Conservation (phyloP, 2,797 vertebrate species). For the Oreochromis mossambicus region DNA sequence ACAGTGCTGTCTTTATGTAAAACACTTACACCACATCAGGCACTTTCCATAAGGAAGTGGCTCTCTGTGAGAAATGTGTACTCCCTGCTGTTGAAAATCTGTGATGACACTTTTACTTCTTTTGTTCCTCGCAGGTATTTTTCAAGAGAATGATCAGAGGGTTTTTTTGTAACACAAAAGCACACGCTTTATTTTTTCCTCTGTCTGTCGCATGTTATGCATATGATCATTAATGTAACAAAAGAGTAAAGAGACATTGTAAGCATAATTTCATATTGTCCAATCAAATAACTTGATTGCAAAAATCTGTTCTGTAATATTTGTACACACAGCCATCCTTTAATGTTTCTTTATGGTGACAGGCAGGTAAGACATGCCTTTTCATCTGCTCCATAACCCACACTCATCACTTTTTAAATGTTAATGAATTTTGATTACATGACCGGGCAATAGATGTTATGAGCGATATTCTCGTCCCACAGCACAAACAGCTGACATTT, state of each 20-base stretch:
- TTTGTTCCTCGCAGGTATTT: not conserved
- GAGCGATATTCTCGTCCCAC: constrained; percentile 31
- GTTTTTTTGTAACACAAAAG: not conserved
- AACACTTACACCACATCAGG: not conserved
- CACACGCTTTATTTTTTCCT: not conserved
- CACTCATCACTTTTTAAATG: constrained; percentile 53
- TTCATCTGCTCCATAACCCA: not conserved
- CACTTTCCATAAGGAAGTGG: not conserved
- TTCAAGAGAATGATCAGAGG: not conserved
- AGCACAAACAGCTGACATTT: constrained; percentile 49
- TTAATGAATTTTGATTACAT: constrained; percentile 56
- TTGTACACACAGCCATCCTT: not conserved
- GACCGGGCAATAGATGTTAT: constrained; percentile 43
- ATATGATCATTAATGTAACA: not conserved
- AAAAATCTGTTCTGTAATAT: not conserved
- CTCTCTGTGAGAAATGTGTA: not conserved
- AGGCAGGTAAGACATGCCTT: not conserved
- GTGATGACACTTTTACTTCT: not conserved
- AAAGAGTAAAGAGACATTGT: not conserved
- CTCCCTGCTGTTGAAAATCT: not conserved
- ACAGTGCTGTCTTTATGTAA: not conserved
- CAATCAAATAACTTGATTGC: not conserved
- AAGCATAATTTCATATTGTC: not conserved
- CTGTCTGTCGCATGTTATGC: no score
- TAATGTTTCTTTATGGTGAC: not conserved